Conservation (phyloP, 2,113 vertebrate species). For the Oreochromis tanganicae region DNA sequence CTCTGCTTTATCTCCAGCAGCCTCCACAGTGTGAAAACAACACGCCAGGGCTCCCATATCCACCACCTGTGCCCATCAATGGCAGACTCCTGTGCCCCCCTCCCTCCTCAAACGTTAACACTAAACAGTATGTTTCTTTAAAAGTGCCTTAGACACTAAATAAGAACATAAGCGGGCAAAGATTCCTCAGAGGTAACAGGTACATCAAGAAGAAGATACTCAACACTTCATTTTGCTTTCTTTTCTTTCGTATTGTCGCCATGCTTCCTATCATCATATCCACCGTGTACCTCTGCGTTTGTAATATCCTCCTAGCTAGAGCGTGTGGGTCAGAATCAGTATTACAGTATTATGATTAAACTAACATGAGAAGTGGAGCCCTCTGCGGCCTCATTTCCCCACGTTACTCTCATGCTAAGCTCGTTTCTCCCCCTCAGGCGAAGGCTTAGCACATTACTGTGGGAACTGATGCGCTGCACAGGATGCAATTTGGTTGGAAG, state of each 20-base stretch:
- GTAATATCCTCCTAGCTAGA: conserved; percentile 70
- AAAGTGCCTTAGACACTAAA: conserved; percentile 98
- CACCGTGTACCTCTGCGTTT: conserved; percentile 72
- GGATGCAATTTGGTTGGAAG: conserved; percentile 83
- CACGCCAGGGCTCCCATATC: neutral
- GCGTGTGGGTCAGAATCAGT: conserved; percentile 73
- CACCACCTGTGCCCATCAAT: neutral
- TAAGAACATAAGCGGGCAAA: conserved; percentile 75
- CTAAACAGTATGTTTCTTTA: conserved; percentile 77
- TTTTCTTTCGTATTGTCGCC: conserved; percentile 70
- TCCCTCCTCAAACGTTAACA: conserved; percentile 14
- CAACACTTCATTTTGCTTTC: neutral
- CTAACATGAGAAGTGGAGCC: conserved; percentile 66
- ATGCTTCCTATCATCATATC: conserved; percentile 72
- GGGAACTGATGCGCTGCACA: conserved; percentile 50
- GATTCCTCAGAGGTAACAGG: conserved; percentile 1
- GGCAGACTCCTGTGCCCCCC: neutral
- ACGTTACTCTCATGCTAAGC: neutral
- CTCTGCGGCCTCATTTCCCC: conserved; percentile 4
- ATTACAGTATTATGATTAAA: conserved; percentile 74
- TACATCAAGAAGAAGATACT: neutral
- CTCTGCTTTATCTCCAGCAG: neutral
- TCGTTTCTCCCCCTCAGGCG: neutral
- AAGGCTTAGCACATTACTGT: neutral
- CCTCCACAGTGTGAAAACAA: neutral